Evolutionary conservation across 2,113 vertebrate genomes (phyloP).

Genomic region (Eptatretus burgeri): DNA sequence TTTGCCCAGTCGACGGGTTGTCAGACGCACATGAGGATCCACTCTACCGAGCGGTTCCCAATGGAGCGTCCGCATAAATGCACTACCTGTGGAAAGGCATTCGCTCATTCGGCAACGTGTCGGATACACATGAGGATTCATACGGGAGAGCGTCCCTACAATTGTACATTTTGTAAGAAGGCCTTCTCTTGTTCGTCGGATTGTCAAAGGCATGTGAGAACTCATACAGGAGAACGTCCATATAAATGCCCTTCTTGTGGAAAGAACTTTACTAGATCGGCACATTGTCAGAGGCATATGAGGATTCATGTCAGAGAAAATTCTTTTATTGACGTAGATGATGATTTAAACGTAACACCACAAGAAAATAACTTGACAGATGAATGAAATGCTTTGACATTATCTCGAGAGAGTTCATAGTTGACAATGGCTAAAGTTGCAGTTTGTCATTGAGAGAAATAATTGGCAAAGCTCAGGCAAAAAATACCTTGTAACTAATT

Average conservation of each 20-base stretch:
- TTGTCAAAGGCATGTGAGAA: background rate
- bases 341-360: no score
- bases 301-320: no score
- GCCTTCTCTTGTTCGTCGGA: background rate
- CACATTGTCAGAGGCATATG: no score
- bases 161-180: background rate
- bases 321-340: no score
- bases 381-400: no score
- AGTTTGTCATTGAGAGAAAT: no score
- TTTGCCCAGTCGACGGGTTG: conserved; percentile 20
- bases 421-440: no score
- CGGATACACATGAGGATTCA: conserved; percentile 1
- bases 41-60: conserved; percentile 34
- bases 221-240: background rate
- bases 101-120: background rate
- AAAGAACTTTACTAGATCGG: background rate
- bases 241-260: background rate
- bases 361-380: no score
- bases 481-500: no score
- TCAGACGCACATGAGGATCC: conserved; percentile 90
- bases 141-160: background rate
- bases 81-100: background rate
- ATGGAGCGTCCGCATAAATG: conserved; percentile 1
- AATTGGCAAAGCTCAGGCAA: no score
- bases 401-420: no score